Evolutionary conservation across 2,888 invertebrate species (phyloP).

Genomic region (Mythimna pallens): DNA sequence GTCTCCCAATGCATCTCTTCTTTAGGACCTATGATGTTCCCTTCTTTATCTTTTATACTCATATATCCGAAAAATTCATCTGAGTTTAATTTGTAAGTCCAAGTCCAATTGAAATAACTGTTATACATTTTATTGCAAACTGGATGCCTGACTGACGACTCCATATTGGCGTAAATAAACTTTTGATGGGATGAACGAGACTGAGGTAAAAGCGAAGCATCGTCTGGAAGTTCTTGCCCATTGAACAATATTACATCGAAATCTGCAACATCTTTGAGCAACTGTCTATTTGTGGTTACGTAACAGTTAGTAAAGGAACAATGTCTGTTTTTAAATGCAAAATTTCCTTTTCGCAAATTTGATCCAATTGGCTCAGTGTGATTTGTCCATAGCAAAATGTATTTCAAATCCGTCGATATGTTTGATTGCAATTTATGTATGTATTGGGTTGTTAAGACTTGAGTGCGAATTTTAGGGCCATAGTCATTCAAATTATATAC

Average conservation of each 20-base stretch:
- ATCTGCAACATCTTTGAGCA: slow-evolving; percentile 65
- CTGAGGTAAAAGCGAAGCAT: slow-evolving; percentile 59
- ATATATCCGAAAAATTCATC: slow-evolving; percentile 74
- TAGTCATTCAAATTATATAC: slow-evolving; percentile 27
- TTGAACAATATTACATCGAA: slow-evolving; percentile 79
- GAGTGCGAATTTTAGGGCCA: background rate
- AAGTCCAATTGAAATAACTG: slow-evolving; percentile 78
- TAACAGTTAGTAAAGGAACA: slow-evolving; percentile 78
- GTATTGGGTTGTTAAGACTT: background rate
- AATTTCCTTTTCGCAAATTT: slow-evolving; percentile 7
- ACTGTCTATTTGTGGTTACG: slow-evolving; percentile 71
- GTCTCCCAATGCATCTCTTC: slow-evolving; percentile 72
- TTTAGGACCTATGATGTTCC: slow-evolving; percentile 71
- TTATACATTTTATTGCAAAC: slow-evolving; percentile 67
- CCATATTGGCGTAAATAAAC: slow-evolving; percentile 65
- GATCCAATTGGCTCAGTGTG: slow-evolving; percentile 65
- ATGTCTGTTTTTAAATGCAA: too few species aligned
- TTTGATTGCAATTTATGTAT: too few species aligned
- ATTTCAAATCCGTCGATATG: slow-evolving; percentile 61
- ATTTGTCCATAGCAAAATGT: slow-evolving; percentile 77
- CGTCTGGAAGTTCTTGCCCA: slow-evolving; percentile 68
- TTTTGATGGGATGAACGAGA: slow-evolving; percentile 66
- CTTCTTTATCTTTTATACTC: slow-evolving; percentile 65
- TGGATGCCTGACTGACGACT: slow-evolving; percentile 74
- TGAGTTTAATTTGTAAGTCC: slow-evolving; percentile 76